phyloP scores from a whole-genome alignment of 2,888 invertebrate species.

The Frankliniella intonsa region DNA sequence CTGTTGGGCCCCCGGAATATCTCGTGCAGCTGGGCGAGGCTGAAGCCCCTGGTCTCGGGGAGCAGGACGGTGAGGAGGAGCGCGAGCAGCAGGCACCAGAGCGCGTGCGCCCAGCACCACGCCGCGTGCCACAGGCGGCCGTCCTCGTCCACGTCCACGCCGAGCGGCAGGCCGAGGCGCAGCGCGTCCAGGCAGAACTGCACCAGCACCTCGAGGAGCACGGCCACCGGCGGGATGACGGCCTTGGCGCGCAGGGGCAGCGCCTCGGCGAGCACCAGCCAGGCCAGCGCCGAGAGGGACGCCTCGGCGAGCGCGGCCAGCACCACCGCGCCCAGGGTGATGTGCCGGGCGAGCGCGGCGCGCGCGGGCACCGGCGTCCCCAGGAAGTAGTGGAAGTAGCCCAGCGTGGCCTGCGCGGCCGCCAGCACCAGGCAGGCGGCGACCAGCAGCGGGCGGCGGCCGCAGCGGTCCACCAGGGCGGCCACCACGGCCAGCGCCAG shows the following conservation, averaged over 20 bases:
- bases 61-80: neutral
- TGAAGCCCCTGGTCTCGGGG: slow-evolving; percentile 2
- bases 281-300: neutral
- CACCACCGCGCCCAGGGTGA: neutral
- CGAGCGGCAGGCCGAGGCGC: neutral
- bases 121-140: neutral
- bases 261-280: neutral
- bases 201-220: neutral
- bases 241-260: slow-evolving; percentile 3
- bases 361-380: neutral
- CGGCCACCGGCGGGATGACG: neutral
- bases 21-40: neutral
- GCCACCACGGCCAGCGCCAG: neutral
- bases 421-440: slow-evolving; percentile 6
- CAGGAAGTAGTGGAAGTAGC: slow-evolving; percentile 15
- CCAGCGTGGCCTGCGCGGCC: neutral
- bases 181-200: neutral
- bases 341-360: neutral
- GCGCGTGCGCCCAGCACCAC: neutral
- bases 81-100: neutral
- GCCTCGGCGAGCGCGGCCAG: neutral
- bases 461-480: neutral
- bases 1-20: slow-evolving; percentile 1
- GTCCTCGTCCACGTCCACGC: neutral
- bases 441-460: neutral